Evolutionary conservation across 2,888 invertebrate species (phyloP).

Genomic region (Taenaris catops): DNA sequence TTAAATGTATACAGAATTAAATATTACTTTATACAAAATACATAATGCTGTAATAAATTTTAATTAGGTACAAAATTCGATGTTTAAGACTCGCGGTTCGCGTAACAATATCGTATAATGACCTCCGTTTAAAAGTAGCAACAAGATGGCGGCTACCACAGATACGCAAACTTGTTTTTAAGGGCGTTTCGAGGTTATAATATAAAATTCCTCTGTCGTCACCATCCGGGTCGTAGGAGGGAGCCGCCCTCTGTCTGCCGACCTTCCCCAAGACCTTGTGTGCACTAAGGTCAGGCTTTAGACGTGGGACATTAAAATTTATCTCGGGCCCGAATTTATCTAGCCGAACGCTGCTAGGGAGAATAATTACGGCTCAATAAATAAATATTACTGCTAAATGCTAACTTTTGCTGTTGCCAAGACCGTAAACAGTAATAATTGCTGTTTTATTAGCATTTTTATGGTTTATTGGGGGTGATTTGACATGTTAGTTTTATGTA

Average conservation of each 20-base stretch:
- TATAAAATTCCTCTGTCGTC: constrained; percentile 51
- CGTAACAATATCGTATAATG: constrained; percentile 21
- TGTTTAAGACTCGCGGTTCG: constrained; percentile 17
- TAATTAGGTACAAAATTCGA: constrained; percentile 8
- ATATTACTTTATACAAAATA: too few relatives aligned
- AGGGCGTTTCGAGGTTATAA: constrained; percentile 71
- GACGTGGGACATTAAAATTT: constrained; percentile 24
- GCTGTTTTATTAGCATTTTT: constrained; percentile 1
- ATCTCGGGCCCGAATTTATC: constrained; percentile 19
- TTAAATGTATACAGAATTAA: too few relatives aligned
- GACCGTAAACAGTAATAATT: constrained; percentile 1
- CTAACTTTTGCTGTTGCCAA: not conserved
- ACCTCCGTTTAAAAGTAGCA: constrained; percentile 25
- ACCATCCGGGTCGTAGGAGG: constrained; percentile 38
- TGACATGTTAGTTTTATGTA: not conserved
- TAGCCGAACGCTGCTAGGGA: constrained; percentile 20
- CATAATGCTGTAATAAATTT: too few relatives aligned
- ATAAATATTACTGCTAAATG: not conserved
- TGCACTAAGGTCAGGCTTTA: constrained; percentile 47
- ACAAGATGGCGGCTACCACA: constrained; percentile 24
- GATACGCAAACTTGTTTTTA: constrained; percentile 34
- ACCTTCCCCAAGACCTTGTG: constrained; percentile 64
- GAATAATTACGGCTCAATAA: constrained; percentile 1
- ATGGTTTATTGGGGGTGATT: not conserved
- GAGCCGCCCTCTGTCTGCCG: constrained; percentile 39